Percentiles rank a stretch among this genome's conserved stretches.
These are phyloP conservation scores for Hyppa rectilinea DNA, from an alignment of 2,888 invertebrate genomes.

Conservation along the genomic window DNA sequence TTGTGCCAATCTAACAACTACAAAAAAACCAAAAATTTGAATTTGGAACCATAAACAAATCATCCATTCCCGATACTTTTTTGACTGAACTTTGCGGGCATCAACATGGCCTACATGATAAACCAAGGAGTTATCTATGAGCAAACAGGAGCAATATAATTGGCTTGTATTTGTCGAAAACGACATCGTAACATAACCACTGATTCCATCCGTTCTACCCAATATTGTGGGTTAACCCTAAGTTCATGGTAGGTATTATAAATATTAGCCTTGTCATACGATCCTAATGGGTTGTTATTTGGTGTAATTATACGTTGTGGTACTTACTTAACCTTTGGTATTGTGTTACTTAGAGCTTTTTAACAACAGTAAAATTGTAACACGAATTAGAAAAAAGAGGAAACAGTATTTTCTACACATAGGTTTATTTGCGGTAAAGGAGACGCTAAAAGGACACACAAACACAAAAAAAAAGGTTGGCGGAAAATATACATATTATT, in stretches of 20 bases:
- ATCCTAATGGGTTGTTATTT: constrained; percentile 38
- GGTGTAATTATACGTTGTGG: constrained; percentile 4
- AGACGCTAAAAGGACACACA: too few species aligned
- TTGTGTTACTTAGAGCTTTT: constrained; percentile 40
- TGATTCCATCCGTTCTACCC: background rate
- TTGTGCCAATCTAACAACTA: too few species aligned
- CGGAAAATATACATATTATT: too few species aligned
- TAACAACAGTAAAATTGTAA: constrained; percentile 22
- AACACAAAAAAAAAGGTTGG: too few species aligned
- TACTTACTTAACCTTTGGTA: constrained; percentile 1
- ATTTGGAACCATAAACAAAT: too few species aligned
- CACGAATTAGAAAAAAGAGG: too few species aligned
- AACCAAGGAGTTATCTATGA: background rate
- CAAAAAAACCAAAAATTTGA: too few species aligned
- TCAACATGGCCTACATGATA: background rate
- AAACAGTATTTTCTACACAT: too few species aligned
- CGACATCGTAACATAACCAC: background rate
- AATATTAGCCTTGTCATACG: constrained; percentile 15
- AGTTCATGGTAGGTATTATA: constrained; percentile 2
- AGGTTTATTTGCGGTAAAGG: too few species aligned
- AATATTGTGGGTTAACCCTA: background rate
- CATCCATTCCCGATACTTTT: too few species aligned
- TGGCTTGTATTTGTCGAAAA: background rate
- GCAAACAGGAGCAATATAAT: background rate
- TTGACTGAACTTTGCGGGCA: too few species aligned